Percentiles rank a stretch among this genome's conserved stretches.
Evolutionary conservation across 64 coral and sea anemone species (phyloP).

Genomic region (Astreopora myriophthalma): DNA sequence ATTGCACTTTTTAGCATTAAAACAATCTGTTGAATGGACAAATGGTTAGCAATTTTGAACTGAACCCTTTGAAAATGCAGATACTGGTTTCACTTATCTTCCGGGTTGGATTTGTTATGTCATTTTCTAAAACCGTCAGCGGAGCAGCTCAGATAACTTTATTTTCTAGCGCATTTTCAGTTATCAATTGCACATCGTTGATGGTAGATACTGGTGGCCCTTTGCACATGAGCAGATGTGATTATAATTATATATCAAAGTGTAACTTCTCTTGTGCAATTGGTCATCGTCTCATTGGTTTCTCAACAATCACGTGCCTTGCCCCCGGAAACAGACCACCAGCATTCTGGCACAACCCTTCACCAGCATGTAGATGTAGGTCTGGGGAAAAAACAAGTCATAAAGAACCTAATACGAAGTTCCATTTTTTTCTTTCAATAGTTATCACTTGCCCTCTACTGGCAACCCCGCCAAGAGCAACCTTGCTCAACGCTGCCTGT

Average conservation of each 20-base stretch:
- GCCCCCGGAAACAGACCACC: neutral
- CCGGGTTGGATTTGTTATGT: neutral
- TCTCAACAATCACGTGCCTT: neutral
- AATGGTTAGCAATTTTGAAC: too few relatives aligned
- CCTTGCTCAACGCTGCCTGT: neutral
- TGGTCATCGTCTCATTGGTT: conserved; percentile 30
- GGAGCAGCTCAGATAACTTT: neutral
- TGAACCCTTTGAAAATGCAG: too few relatives aligned
- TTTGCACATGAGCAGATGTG: neutral
- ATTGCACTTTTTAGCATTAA: neutral
- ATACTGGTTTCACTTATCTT: too few relatives aligned
- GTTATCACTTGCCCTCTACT: neutral
- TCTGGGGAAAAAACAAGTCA: too few relatives aligned
- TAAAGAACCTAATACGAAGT: too few relatives aligned
- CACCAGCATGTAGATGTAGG: neutral
- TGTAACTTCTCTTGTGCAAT: neutral
- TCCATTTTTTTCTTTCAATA: neutral
- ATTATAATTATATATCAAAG: neutral
- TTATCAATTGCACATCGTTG: conserved; percentile 4
- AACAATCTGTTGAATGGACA: too few relatives aligned
- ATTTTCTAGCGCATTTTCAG: neutral
- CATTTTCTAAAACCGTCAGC: neutral
- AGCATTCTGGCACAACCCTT: neutral
- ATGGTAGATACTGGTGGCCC: neutral
- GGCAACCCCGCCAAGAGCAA: neutral